Evolutionary conservation across 2,797 vertebrate genomes (phyloP), one percentile per base, ranked within the genome.

Genomic region (Enteromius fasciolatus): DNA sequence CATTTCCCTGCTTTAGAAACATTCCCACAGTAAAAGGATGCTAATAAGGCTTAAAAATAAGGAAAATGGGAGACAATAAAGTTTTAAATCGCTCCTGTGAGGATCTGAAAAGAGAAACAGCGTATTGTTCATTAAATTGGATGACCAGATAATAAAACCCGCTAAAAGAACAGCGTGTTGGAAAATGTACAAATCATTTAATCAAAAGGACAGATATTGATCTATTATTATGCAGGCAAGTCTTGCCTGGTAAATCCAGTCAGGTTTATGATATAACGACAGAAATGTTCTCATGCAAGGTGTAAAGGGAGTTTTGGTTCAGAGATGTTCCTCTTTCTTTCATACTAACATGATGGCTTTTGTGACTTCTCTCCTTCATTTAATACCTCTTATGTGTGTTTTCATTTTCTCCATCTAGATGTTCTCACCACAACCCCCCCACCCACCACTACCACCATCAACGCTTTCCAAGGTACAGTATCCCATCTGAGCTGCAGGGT

Each of bases 351-450:
- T 41, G 46, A 76, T 69, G 67, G 52, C 59, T 72, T 79, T 76
- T 68, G 66, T 80, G 50, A 83, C 78, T 66, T 72, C 75, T 54
- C 76, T 95, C 92, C 93, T 91, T 89, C 91, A 91, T 92, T 92
- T 91, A 79, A 67, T 86, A 73, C 93, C 92, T 94, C 92, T 94
- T 94, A 94, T 92, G 83, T 87, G 75, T 89, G 84, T 94, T 94
- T 96, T 95, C 94, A 96, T 94, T 96, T 96, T 97, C 95, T 92
- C 94, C 97, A 98, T 99, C 96, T 96, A 99, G 98, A 99, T 98
- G 96, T 96, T 97, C 97, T 95, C 96, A 97, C 96, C 95, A 98
- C 97, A 96, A 94, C 96, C 96, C 97, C 97, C 96, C 95, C 96
- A 96, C 97, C 97, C 96, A 96, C 96, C 95, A 94, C 93, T 93